phyloP scores from a whole-genome alignment of 2,113 vertebrate genomes.

The Mesembrinibis cayennensis region DNA sequence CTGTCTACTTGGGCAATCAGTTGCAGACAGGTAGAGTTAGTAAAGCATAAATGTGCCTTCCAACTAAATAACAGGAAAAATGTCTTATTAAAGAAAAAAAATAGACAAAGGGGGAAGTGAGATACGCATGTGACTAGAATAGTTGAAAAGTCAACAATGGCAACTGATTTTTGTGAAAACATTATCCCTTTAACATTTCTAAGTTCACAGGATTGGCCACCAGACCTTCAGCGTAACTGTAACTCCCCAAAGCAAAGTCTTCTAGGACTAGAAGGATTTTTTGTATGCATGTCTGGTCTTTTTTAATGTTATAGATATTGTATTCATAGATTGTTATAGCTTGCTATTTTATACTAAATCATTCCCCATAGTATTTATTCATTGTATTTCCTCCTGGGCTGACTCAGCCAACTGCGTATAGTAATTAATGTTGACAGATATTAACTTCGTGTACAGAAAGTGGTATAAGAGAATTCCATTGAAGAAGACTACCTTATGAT shows the following conservation, averaged over 20 bases:
- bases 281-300: neutral
- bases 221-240: neutral
- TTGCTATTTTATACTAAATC: neutral
- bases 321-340: neutral
- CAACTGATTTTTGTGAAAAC: neutral
- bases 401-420: neutral
- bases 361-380: neutral
- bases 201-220: neutral
- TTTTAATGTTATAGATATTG: neutral
- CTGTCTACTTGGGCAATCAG: neutral
- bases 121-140: neutral
- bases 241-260: neutral
- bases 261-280: neutral
- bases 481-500: neutral
- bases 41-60: neutral
- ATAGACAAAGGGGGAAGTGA: neutral
- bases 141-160: neutral
- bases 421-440: conserved; percentile 4
- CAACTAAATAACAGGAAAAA: neutral
- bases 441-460: neutral
- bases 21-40: neutral
- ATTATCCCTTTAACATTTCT: neutral
- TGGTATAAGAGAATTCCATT: neutral
- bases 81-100: neutral
- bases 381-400: neutral